Evolutionary conservation across 2,888 invertebrate species (phyloP).

Genomic region (Eilema griseolum): DNA sequence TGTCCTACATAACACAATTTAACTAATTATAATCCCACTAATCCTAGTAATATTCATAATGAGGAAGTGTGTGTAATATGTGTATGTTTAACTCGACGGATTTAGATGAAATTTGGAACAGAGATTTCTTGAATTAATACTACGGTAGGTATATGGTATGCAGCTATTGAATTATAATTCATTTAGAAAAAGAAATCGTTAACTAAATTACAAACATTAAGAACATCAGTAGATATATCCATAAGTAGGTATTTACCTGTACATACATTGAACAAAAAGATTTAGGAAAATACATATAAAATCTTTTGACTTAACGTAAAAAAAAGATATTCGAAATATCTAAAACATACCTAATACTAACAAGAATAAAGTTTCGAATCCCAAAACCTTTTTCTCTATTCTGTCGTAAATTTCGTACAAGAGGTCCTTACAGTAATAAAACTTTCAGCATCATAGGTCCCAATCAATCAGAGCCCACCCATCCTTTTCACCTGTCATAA

Average conservation of each 20-base stretch:
- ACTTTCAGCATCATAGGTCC: not conserved
- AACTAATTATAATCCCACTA: not conserved
- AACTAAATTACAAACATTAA: no score
- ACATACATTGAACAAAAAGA: not conserved
- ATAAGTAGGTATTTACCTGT: not conserved
- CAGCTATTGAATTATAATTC: no score
- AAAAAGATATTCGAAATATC: not conserved
- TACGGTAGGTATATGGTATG: no score
- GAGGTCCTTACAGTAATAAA: conserved; percentile 5
- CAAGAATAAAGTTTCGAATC: not conserved
- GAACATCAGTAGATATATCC: no score
- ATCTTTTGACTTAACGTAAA: not conserved
- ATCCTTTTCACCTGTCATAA: conserved; percentile 1
- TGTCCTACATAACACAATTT: not conserved
- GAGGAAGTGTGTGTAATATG: not conserved
- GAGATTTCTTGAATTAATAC: no score
- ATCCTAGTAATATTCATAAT: not conserved
- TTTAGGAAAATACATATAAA: not conserved
- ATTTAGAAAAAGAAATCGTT: no score
- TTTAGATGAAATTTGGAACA: no score
- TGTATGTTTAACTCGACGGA: no score
- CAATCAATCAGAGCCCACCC: conserved; percentile 9
- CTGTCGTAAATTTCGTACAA: not conserved
- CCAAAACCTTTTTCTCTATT: not conserved
- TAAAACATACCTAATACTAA: not conserved